Conservation (phyloP, 2,113 vertebrate genomes). For the Paraplagusia blochii region DNA sequence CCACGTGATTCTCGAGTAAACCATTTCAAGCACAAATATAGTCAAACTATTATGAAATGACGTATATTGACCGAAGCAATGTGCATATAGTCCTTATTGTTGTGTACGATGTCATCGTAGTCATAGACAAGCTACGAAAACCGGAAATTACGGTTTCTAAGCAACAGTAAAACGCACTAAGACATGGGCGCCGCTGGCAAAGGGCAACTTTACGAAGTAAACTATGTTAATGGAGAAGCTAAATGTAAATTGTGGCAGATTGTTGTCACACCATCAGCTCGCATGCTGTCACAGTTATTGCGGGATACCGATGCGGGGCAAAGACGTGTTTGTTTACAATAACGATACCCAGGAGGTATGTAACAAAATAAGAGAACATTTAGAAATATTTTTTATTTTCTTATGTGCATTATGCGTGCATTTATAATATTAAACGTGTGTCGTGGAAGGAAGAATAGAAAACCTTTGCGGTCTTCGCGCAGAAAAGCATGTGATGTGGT, state of each 20-base stretch:
- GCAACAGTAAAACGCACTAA: no score
- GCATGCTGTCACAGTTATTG: conserved; percentile 70
- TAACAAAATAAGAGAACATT: neutral
- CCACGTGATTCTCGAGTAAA: no score
- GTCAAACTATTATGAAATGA: no score
- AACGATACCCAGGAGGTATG: conserved; percentile 64
- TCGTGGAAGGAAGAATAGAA: no score
- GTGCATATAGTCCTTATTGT: neutral
- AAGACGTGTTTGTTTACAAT: conserved; percentile 74
- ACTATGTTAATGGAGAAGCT: conserved; percentile 61
- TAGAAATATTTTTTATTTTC: neutral
- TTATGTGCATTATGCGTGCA: neutral
- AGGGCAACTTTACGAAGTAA: neutral
- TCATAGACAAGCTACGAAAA: no score
- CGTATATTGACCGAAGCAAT: no score
- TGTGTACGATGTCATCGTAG: neutral
- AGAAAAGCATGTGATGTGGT: no score
- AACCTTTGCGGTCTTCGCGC: no score
- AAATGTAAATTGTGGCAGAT: conserved; percentile 45
- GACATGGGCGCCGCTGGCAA: no score
- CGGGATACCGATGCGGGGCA: conserved; percentile 72
- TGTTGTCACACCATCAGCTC: conserved; percentile 72
- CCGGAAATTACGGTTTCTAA: no score
- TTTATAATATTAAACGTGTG: no score
- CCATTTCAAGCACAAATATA: no score